These are phyloP conservation scores for Lepidurus couesii DNA, from an alignment of 1,140 invertebrate species.

Conservation along the genomic window DNA sequence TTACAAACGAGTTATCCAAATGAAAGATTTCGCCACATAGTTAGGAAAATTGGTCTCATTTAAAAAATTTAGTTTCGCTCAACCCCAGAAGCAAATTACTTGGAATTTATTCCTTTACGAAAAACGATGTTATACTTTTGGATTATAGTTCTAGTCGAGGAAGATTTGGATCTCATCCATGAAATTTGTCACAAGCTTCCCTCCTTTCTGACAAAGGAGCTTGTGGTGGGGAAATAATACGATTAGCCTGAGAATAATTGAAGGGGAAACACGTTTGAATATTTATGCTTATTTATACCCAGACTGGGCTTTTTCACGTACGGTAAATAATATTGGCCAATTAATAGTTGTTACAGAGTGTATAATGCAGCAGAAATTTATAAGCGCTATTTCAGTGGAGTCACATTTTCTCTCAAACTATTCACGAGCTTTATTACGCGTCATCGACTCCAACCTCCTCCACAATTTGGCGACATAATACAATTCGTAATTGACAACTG, in stretches of 20 bases:
- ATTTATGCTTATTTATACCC: too few relatives aligned
- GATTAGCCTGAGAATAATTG: background rate
- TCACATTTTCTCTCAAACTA: too few relatives aligned
- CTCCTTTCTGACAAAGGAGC: background rate
- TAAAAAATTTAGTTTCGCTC: background rate
- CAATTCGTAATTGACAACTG: too few relatives aligned
- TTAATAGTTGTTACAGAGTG: too few relatives aligned
- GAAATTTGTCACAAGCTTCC: background rate
- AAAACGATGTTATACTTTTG: background rate
- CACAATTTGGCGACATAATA: too few relatives aligned
- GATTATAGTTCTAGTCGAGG: background rate
- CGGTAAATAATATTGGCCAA: too few relatives aligned
- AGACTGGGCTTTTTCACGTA: too few relatives aligned
- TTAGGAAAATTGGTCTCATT: background rate
- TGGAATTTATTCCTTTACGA: background rate
- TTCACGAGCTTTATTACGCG: too few relatives aligned
- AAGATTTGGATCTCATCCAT: constrained; percentile 9
- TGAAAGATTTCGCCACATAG: background rate
- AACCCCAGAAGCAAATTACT: background rate
- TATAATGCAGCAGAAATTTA: too few relatives aligned
- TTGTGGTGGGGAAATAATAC: background rate
- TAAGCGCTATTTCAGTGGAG: too few relatives aligned
- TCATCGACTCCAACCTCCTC: too few relatives aligned
- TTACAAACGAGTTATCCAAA: background rate
- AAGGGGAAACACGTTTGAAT: too few relatives aligned